Evolutionary conservation across 2,888 invertebrate genomes (phyloP).

Genomic region (Xanthorhoe spadicearia): DNA sequence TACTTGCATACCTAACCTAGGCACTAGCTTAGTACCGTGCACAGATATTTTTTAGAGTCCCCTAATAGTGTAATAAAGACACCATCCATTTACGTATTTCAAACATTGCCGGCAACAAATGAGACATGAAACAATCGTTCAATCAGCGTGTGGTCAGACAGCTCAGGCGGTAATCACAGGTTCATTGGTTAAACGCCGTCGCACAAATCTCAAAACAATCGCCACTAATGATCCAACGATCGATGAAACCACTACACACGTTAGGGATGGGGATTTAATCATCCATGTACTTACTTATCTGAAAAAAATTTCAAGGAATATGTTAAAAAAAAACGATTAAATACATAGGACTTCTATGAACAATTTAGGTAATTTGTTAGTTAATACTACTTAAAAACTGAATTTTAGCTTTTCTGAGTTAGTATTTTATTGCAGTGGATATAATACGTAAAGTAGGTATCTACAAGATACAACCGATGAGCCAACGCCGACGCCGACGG

Average conservation of each 20-base stretch:
- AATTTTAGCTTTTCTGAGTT: neutral
- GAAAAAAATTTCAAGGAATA: no score
- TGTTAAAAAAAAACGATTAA: no score
- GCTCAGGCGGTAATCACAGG: constrained; percentile 41
- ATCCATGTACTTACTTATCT: no score
- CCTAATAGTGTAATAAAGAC: neutral
- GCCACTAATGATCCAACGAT: constrained; percentile 65
- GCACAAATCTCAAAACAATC: constrained; percentile 70
- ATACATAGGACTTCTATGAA: no score
- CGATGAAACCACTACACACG: constrained; percentile 36
- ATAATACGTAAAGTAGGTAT: constrained; percentile 1
- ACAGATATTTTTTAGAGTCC: no score
- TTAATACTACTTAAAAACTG: neutral
- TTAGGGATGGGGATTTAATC: constrained; percentile 22
- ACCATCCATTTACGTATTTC: neutral
- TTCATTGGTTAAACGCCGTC: constrained; percentile 55
- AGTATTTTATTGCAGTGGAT: constrained; percentile 20
- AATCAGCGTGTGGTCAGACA: constrained; percentile 77
- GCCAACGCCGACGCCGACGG: constrained; percentile 55
- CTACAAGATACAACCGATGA: constrained; percentile 54
- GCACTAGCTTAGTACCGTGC: no score
- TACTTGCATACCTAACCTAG: no score
- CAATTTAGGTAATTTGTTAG: no score
- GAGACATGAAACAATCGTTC: constrained; percentile 68
- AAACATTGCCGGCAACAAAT: constrained; percentile 4